Evolutionary conservation across 2,113 vertebrate species (phyloP).

Genomic region (Chloropsis hardwickii): DNA sequence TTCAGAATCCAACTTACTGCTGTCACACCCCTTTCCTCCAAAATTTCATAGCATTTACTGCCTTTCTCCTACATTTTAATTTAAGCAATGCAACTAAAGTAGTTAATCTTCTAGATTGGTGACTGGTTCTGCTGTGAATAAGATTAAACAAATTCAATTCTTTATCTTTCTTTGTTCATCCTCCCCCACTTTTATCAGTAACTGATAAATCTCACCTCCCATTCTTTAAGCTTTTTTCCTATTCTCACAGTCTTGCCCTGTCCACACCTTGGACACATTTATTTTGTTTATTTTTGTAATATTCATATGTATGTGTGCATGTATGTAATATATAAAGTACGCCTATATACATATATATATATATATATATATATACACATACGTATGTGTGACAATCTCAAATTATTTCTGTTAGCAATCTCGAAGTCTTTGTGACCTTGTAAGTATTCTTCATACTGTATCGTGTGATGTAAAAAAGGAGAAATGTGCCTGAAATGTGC

Average conservation of each 20-base stretch:
- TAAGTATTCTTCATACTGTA: not conserved
- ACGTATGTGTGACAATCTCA: not conserved
- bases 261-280: not conserved
- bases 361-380: too few relatives aligned
- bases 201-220: not conserved
- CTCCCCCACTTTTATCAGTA: not conserved
- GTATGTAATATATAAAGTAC: not conserved
- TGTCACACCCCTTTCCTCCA: not conserved
- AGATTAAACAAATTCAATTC: not conserved
- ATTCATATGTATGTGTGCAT: not conserved
- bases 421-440: not conserved
- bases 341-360: too few relatives aligned
- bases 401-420: not conserved
- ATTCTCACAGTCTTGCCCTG: not conserved
- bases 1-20: not conserved
- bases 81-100: not conserved
- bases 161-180: not conserved
- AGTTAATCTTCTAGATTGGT: not conserved
- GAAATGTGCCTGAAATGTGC: not conserved
- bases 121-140: not conserved
- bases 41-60: not conserved
- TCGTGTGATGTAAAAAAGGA: not conserved
- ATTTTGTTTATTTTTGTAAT: not conserved
- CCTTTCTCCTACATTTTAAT: not conserved
- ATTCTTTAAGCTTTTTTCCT: not conserved